Evolutionary conservation across 2,888 invertebrate genomes (phyloP), one percentile per base, ranked within the genome.

Genomic region (Tubulanus polymorphus): DNA sequence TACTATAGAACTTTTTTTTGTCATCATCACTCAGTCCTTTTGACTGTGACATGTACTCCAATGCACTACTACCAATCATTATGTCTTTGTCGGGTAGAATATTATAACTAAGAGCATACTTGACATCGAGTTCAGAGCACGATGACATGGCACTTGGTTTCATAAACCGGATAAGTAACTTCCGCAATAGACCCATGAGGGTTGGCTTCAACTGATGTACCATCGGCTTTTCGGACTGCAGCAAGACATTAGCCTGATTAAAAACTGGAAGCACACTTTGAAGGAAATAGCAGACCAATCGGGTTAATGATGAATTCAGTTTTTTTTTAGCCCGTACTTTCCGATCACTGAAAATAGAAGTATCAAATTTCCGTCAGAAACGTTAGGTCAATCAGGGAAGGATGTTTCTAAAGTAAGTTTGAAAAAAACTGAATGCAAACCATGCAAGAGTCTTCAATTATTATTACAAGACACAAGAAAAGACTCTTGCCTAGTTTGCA

Each of bases 101-200:
- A 23, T 37, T 41, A 15, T 41, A 23, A 8, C 3, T 5, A 8
- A 41, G 41, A 23, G 18, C 41, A 41, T 20, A 37, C 15, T 32
- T 23, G 20, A 25, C 23, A 27, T 25, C 26, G 23, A 25, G n/a
- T 27, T 20, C 18, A 23, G n/a, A 28, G 12, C 12, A 15, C 23
- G 41, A 18, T 41, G 30, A 28, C 27, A 58, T 47, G 18, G 41
- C 48, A 20, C 28, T 25, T 30, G 58, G 52, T 48, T 55, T 58
- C 23, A 55, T 45, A 53, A 55, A 58, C 30, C 47, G 37, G 15
- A 26, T 20, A 30, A 48, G 20, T 18, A 53, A 29, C 18, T 47
- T 26, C 32, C n/a, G 15, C 12, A 47, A 23, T 28, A 46, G 47
- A 28, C 35, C 45, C n/a, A 18, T 30, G 20, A 47, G 46, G 28